Evolutionary conservation across 2,797 vertebrate species (phyloP), one percentile per base, ranked within the genome.

Genomic region (Salarias fasciatus): DNA sequence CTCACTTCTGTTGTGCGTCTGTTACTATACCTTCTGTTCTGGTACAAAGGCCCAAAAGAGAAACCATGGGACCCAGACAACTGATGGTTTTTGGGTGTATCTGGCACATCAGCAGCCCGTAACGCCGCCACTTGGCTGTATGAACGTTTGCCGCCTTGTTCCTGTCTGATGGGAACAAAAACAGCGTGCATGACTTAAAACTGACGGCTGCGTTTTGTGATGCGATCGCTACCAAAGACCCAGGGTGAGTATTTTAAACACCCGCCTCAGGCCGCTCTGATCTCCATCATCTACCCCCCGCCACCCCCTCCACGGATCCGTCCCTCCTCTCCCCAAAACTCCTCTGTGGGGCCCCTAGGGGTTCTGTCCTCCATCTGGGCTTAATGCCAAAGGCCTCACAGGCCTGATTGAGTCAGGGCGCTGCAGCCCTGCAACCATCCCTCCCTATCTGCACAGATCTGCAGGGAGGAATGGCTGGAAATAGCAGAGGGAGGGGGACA

Each of bases 221-320:
- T 85, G 86, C 73, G 83, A 92, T 93, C 87, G 85, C 91, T 87
- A 90, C 87, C 67, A 88, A 90, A 88, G 87, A 92, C 86, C 91
- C 85, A 77, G 91, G 83, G 86, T 79, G 81, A 88, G 91, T 91
- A 92, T 93, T 93, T 93, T 91, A 92, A n/a, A 92, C 93, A 93
- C 90, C 92, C 91, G 90, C 93, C 94, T 77, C 51, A 84, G 89
- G 88, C 90, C 53, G 4, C 80, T 91, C 86, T 91, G 91, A 86
- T 89, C 82, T 79, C 42, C 15, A 9, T 63, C 67, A 62, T 56
- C 63, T 30, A 55, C 28, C 63, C 46, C 28, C 28, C 63, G 46
- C 28, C 28, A 43, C 38, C 11, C 31, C 11, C 13, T n/a, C 51
- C 35, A 28, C 24, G 24, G 18, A 24, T 42, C 50, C 29, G 60